phyloP scores from a whole-genome alignment of 1,140 invertebrate species.

The Pogonus chalceus region DNA sequence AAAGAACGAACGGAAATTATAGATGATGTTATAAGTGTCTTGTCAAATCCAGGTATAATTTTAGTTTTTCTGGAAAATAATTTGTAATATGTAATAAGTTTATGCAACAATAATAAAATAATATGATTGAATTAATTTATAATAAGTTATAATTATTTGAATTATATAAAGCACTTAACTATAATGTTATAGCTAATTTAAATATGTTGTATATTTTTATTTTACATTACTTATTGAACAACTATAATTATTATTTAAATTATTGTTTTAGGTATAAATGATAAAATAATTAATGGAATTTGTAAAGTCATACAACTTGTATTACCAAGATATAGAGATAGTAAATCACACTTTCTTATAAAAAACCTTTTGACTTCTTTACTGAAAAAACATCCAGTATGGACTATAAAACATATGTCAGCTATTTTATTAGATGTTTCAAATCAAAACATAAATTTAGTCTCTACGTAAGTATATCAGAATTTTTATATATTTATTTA shows the following conservation, averaged over 20 bases:
- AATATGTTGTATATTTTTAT: too few relatives aligned
- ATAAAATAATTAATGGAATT: slow-evolving; percentile 65
- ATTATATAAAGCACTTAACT: too few relatives aligned
- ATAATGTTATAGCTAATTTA: too few relatives aligned
- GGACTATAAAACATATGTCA: slow-evolving; percentile 57
- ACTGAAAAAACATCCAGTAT: slow-evolving; percentile 51
- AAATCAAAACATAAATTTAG: slow-evolving; percentile 51
- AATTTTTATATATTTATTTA: slow-evolving; percentile 28
- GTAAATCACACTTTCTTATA: slow-evolving; percentile 62
- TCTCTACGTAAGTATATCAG: slow-evolving; percentile 52
- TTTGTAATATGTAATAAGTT: slow-evolving; percentile 13
- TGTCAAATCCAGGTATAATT: slow-evolving; percentile 60
- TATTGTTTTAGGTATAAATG: slow-evolving; percentile 55
- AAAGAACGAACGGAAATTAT: slow-evolving; percentile 61
- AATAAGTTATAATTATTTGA: too few relatives aligned
- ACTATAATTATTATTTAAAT: slow-evolving; percentile 10
- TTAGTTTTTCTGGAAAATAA: too few relatives aligned
- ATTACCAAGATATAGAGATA: slow-evolving; percentile 67
- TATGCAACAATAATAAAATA: background rate
- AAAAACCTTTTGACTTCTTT: slow-evolving; percentile 56
- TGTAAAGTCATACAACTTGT: slow-evolving; percentile 64
- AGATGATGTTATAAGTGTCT: slow-evolving; percentile 58
- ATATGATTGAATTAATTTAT: too few relatives aligned
- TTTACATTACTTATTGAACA: too few relatives aligned
- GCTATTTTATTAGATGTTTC: slow-evolving; percentile 49